phyloP scores from a whole-genome alignment of 23 tunicate species.

The Styela clava region DNA sequence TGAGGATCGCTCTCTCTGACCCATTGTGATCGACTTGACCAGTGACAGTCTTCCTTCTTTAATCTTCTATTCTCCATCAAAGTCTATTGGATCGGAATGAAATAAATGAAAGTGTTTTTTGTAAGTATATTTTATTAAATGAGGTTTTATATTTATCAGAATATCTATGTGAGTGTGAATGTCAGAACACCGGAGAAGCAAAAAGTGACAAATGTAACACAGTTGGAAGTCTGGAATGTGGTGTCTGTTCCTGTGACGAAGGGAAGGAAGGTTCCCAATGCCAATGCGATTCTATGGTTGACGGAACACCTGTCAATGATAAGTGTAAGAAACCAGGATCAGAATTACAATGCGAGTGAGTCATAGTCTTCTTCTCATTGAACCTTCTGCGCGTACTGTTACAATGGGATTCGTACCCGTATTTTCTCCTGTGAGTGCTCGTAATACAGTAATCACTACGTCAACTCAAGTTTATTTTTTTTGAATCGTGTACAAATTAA shows the following conservation, averaged over 20 bases:
- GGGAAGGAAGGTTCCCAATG: conserved; percentile 51
- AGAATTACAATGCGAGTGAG: conserved; percentile 17
- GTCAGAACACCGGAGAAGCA: neutral
- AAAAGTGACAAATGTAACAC: conserved; percentile 46
- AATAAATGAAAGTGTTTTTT: too few relatives aligned
- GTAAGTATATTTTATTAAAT: too few relatives aligned
- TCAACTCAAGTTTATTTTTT: too few relatives aligned
- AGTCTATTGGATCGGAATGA: too few relatives aligned
- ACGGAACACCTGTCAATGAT: neutral
- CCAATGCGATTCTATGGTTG: conserved; percentile 53
- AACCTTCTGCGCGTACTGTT: neutral
- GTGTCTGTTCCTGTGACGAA: conserved; percentile 45
- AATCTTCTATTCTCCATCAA: too few relatives aligned
- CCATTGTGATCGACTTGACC: too few relatives aligned
- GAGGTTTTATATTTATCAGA: too few relatives aligned
- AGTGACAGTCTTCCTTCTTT: too few relatives aligned
- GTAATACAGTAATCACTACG: too few relatives aligned
- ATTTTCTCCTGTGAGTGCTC: neutral
- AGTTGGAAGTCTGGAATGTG: conserved; percentile 58
- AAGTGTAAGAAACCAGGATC: neutral
- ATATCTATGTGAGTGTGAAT: conserved; percentile 74
- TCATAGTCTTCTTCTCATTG: neutral
- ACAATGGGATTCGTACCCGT: neutral
- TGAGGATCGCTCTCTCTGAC: too few relatives aligned
- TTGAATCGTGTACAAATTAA: too few relatives aligned